A percentile compares a stretch with the other conserved stretches of the same genome.
Evolutionary conservation across 1,140 invertebrate species (phyloP).

Genomic region (Cheumatopsyche charites): DNA sequence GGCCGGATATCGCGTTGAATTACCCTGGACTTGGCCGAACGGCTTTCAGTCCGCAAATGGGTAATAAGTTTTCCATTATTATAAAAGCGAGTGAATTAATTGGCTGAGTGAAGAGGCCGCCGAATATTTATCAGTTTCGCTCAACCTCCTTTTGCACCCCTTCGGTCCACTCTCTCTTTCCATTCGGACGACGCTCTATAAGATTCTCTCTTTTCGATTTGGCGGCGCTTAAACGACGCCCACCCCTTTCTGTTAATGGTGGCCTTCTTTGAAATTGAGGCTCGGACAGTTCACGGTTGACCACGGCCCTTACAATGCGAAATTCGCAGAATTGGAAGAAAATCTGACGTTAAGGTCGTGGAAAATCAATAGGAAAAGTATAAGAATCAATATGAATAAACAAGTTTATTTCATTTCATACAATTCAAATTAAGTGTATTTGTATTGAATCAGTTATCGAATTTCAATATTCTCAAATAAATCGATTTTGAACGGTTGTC

Average conservation of each 20-base stretch:
- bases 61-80: conserved; percentile 48
- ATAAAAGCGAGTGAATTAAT: conserved; percentile 48
- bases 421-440: too few species aligned
- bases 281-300: conserved; percentile 14
- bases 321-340: neutral
- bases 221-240: too few species aligned
- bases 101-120: conserved; percentile 43
- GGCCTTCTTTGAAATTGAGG: conserved; percentile 30
- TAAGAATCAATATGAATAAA: too few species aligned
- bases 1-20: conserved; percentile 47
- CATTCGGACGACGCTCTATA: too few species aligned
- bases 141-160: neutral
- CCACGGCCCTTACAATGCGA: conserved; percentile 4
- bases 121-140: conserved; percentile 43
- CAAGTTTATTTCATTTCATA: too few species aligned
- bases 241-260: conserved; percentile 1
- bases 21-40: conserved; percentile 46
- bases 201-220: too few species aligned
- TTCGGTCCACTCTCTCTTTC: neutral
- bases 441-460: too few species aligned
- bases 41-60: conserved; percentile 45
- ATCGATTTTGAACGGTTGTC: too few species aligned
- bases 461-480: too few species aligned
- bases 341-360: too few species aligned
- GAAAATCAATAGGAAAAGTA: too few species aligned